phyloP scores from a whole-genome alignment of 2,797 vertebrate species.

The Micromesistius poutassou region DNA sequence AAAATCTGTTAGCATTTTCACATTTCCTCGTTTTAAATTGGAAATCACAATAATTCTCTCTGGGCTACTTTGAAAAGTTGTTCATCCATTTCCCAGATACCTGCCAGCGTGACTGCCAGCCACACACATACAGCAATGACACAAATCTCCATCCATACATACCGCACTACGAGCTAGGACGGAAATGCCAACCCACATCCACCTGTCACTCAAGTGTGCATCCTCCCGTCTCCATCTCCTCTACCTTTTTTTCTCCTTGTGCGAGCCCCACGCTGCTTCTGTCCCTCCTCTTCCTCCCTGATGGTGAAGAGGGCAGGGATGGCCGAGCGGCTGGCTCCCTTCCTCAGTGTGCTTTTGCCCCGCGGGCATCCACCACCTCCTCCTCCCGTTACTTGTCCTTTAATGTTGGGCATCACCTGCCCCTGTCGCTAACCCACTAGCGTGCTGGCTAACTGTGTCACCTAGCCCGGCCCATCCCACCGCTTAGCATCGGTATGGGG shows the following conservation, averaged over 20 bases:
- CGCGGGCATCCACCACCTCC: slow-evolving; percentile 42
- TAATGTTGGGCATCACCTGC: slow-evolving; percentile 59
- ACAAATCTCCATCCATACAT: background rate
- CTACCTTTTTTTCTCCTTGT: slow-evolving; percentile 77
- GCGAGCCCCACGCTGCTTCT: slow-evolving; percentile 74
- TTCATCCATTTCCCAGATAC: slow-evolving; percentile 7
- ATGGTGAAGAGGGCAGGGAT: slow-evolving; percentile 90
- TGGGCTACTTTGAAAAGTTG: background rate
- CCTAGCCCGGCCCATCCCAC: slow-evolving; percentile 51
- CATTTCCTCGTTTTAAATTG: background rate
- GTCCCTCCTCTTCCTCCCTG: slow-evolving; percentile 92
- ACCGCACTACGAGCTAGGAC: background rate
- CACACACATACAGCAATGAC: background rate
- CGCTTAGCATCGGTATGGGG: slow-evolving; percentile 19
- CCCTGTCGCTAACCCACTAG: slow-evolving; percentile 47
- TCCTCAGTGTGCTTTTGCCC: slow-evolving; percentile 80
- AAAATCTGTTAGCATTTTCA: background rate
- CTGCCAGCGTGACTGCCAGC: background rate
- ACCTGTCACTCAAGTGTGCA: background rate
- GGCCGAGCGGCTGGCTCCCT: slow-evolving; percentile 76
- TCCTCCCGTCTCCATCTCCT: slow-evolving; percentile 13
- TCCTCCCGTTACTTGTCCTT: slow-evolving; percentile 44
- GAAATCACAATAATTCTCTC: slow-evolving; percentile 16
- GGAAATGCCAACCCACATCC: too few species aligned
- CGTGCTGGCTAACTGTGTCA: slow-evolving; percentile 48